Conservation (phyloP, 64 coral and sea anemone genomes). For the Montipora cactus region DNA sequence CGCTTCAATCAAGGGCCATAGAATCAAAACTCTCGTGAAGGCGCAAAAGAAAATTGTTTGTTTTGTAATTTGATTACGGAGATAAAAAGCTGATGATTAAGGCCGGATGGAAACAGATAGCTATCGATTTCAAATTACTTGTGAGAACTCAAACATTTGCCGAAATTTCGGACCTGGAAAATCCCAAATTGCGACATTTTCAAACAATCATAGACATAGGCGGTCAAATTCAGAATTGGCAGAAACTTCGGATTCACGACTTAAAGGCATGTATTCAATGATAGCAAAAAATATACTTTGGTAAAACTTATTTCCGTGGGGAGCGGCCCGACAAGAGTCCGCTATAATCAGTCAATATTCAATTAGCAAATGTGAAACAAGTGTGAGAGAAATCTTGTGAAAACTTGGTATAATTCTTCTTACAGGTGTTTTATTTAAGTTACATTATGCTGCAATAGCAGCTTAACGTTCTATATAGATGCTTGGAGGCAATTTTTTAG, state of each 20-base stretch:
- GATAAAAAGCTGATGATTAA: not conserved
- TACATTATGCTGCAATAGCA: not conserved
- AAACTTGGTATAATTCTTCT: not conserved
- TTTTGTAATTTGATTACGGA: not conserved
- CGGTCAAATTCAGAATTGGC: too few species aligned
- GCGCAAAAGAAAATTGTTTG: not conserved
- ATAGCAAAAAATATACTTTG: not conserved
- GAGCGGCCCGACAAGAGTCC: not conserved
- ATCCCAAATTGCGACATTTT: too few species aligned
- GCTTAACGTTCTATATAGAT: not conserved
- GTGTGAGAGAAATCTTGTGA: not conserved
- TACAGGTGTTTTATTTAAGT: not conserved
- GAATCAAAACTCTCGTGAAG: too few species aligned
- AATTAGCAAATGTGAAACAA: not conserved
- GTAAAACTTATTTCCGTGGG: not conserved
- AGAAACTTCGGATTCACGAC: not conserved
- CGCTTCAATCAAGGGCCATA: too few species aligned
- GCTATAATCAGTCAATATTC: not conserved
- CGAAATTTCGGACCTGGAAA: too few species aligned
- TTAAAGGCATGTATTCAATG: not conserved
- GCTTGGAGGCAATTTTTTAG: not conserved
- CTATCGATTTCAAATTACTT: not conserved
- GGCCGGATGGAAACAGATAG: not conserved
- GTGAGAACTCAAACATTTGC: too few species aligned
- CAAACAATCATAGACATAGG: too few species aligned